phyloP scores from a whole-genome alignment of 2,888 invertebrate genomes.

The Geophilus truncorum region DNA sequence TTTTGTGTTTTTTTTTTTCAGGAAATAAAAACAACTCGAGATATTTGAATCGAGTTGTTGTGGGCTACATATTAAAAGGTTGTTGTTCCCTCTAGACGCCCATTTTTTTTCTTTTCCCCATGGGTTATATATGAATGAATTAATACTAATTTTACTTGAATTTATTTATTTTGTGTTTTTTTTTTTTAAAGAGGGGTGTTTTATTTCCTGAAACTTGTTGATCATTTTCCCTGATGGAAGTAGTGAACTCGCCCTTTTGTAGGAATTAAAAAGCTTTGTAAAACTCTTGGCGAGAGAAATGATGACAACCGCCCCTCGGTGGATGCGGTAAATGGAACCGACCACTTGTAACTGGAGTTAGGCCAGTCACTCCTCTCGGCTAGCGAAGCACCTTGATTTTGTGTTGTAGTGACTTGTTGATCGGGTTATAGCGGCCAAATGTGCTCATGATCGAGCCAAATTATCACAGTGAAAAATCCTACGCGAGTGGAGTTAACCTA shows the following conservation, averaged over 20 bases:
- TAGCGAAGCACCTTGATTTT: constrained; percentile 23
- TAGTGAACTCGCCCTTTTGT: not conserved
- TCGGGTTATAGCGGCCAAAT: not conserved
- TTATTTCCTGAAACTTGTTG: not conserved
- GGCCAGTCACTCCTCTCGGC: not conserved
- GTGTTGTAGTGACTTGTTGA: not conserved
- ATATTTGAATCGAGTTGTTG: not conserved
- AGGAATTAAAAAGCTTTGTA: not conserved
- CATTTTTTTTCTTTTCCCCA: not conserved
- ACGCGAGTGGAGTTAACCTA: not conserved
- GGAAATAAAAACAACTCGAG: no score
- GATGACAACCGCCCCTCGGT: not conserved
- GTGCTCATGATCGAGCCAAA: constrained; percentile 28
- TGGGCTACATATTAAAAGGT: not conserved
- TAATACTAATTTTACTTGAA: no score
- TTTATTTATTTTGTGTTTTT: not conserved
- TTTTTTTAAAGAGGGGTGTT: not conserved
- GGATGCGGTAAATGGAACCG: not conserved
- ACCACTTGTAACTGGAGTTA: constrained; percentile 15
- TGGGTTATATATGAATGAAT: not conserved
- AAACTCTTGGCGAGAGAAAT: not conserved
- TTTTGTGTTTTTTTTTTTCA: not conserved
- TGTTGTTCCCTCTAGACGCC: not conserved
- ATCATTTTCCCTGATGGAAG: not conserved
- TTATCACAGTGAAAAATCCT: constrained; percentile 8